Conservation (phyloP, 1,140 invertebrate species). For the Scylla paramamosain region DNA sequence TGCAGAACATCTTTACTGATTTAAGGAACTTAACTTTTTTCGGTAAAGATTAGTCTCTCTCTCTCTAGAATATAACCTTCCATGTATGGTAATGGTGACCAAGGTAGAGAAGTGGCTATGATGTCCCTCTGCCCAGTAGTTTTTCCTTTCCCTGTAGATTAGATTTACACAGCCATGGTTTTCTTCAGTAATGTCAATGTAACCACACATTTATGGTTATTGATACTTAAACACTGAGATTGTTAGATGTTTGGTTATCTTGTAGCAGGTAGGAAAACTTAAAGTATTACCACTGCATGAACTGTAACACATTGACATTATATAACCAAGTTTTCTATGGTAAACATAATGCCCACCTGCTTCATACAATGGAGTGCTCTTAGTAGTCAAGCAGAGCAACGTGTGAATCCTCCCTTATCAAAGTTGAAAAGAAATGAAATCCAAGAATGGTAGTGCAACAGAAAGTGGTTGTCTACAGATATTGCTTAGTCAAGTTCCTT, state of each 20-base stretch:
- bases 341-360: conserved; percentile 61
- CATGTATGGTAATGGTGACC: neutral
- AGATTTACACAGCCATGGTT: conserved; percentile 72
- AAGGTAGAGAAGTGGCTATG: neutral
- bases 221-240: conserved; percentile 76
- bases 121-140: conserved; percentile 71
- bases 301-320: conserved; percentile 73
- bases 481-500: conserved; percentile 57
- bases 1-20: neutral
- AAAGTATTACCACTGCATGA: conserved; percentile 76
- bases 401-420: conserved; percentile 49
- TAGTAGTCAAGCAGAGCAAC: conserved; percentile 30
- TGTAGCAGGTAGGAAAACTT: conserved; percentile 70
- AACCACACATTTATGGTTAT: conserved; percentile 75
- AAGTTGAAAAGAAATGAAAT: conserved; percentile 49
- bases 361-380: conserved; percentile 62
- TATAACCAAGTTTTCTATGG: conserved; percentile 72
- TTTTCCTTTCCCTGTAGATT: conserved; percentile 72
- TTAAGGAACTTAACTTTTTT: neutral
- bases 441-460: conserved; percentile 42
- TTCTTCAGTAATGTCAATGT: conserved; percentile 74
- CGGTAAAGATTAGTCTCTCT: conserved; percentile 7
- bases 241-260: conserved; percentile 73
- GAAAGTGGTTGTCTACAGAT: conserved; percentile 54
- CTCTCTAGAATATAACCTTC: neutral